These are phyloP conservation scores for Chionoecetes opilio DNA, from an alignment of 1,140 invertebrate species.

Conservation along the genomic window DNA sequence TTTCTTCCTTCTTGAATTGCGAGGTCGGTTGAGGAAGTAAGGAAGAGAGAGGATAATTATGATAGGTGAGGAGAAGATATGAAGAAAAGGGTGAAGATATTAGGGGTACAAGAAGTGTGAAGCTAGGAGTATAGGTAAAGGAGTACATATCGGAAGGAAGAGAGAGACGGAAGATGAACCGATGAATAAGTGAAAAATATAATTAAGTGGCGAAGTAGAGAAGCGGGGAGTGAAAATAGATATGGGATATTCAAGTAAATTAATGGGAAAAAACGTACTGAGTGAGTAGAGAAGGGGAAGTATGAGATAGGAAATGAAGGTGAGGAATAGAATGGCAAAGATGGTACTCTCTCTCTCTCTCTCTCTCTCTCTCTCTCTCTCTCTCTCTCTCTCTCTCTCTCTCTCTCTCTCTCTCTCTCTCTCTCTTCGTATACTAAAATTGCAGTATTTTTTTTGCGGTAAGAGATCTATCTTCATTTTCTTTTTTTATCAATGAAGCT, in stretches of 20 bases:
- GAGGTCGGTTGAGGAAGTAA: background rate
- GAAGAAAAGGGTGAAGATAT: too few species aligned
- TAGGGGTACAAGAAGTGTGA: too few species aligned
- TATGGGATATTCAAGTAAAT: background rate
- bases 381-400: background rate
- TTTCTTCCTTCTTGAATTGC: too few species aligned
- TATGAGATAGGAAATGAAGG: background rate
- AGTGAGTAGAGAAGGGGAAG: background rate
- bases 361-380: background rate
- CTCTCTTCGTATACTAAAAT: background rate
- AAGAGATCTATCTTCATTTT: background rate
- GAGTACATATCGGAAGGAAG: too few species aligned
- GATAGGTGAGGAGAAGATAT: too few species aligned
- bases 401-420: background rate
- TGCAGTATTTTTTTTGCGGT: background rate
- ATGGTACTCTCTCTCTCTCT: background rate
- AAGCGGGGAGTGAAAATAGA: background rate
- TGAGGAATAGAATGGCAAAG: background rate
- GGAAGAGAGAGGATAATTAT: background rate
- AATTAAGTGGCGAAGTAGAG: too few species aligned
- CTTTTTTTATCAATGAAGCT: background rate
- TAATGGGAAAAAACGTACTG: background rate
- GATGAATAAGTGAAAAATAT: too few species aligned
- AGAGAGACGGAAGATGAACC: background rate
- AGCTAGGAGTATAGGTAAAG: too few species aligned